Evolutionary conservation across 2,797 vertebrate species (phyloP), one percentile per base, ranked within the genome.

Genomic region (Onychomys torridus): DNA sequence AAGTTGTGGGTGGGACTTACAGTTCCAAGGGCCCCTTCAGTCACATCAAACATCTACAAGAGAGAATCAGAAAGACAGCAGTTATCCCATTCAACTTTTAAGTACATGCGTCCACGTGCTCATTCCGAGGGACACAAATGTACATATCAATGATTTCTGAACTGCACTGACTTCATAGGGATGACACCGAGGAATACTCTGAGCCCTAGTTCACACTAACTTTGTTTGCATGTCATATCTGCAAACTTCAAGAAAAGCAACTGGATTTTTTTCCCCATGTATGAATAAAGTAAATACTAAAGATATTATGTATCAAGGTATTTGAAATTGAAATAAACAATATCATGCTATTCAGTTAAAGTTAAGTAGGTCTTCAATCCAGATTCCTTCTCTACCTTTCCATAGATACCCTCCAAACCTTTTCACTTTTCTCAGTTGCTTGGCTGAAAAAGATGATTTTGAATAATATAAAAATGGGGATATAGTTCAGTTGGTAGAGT

Each of bases 21-120:
- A 59, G 99, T 99, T 82, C 99, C 99, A 97, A 99, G 98, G 93
- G 99, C 99, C 25, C 99, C 99, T 98, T 99, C 99, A 4, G 99
- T 98, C 97, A 99, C 99, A 95, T 99, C 99, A 55, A 99, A 99
- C 98, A 99, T 99, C 99, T 99, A 96, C 96, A 98, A 97, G 71
- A 94, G 96, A 97, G 93, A 97, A 55, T 88, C 69, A 94, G 71
- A 83, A 81, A 94, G 40, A 87, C 83, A 96, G 52, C 4, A 25
- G 43, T 89, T 40, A 73, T 77, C 29, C 17, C 29, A 40, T 63
- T 87, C 88, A 79, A 83, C 2, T 59, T 86, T 90, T 9, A 83
- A 85, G 75, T 19, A 90, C 85, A 8, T 0, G 46, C 29, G n/a
- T 84, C 27, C 7, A 88, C 7, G 10, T 29, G 16, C 65, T 46